A percentile compares a stretch with the other conserved stretches of the same genome.
Conservation (phyloP, 2,113 vertebrate species). For the Balaeniceps rex region DNA sequence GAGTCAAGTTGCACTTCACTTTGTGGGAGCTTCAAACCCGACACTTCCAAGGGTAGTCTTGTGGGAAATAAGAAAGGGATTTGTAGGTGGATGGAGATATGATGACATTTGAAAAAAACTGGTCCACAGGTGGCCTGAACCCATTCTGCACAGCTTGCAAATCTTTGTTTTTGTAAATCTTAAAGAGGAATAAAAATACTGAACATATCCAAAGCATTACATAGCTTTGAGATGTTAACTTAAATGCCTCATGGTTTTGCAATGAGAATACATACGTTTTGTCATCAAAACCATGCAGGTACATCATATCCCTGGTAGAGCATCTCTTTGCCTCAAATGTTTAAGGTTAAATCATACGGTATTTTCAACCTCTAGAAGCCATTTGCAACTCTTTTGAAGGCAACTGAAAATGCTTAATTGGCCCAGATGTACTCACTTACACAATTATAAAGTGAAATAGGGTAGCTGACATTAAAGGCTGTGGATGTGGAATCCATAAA, state of each 20-base stretch:
- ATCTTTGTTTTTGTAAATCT: background rate
- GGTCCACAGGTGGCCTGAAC: background rate
- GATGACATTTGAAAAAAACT: background rate
- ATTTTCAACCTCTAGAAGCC: background rate
- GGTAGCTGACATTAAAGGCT: background rate
- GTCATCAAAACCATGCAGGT: background rate
- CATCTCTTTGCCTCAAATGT: background rate
- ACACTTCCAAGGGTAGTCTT: background rate
- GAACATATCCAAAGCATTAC: background rate
- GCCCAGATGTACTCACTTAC: background rate
- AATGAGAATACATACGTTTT: background rate
- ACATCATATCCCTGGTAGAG: background rate
- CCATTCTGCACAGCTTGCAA: background rate
- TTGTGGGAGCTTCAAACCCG: background rate
- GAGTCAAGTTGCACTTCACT: background rate
- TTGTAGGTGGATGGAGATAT: background rate
- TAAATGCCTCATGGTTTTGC: background rate
- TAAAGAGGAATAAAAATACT: background rate
- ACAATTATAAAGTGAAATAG: background rate
- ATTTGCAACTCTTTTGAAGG: background rate
- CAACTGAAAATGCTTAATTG: constrained; percentile 6
- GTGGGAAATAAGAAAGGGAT: background rate
- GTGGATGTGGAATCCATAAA: background rate
- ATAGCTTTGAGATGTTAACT: background rate
- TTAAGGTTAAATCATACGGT: background rate